Percentiles rank a stretch among this genome's conserved stretches.
phyloP scores from a whole-genome alignment of 2,113 vertebrate genomes.

The Vulpes lagopus region DNA sequence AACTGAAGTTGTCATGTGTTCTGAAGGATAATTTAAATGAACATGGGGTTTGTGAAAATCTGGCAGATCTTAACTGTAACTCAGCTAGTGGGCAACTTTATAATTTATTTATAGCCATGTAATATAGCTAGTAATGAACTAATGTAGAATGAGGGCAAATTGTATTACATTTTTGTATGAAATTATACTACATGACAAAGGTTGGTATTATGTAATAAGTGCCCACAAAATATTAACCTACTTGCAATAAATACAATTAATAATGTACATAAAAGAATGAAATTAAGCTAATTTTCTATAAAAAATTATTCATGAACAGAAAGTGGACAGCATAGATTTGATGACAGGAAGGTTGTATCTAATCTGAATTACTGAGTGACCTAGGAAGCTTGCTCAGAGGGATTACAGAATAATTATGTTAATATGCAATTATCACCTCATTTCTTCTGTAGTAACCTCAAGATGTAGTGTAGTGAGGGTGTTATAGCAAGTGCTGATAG shows the following conservation, averaged over 20 bases:
- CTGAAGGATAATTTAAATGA: constrained; percentile 71
- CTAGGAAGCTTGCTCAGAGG: constrained; percentile 91
- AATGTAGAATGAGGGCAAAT: constrained; percentile 55
- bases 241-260: constrained; percentile 87
- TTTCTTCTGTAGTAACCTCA: constrained; percentile 94
- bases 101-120: constrained; percentile 61
- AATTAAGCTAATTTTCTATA: constrained; percentile 85
- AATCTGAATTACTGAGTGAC: constrained; percentile 92
- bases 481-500: constrained; percentile 94
- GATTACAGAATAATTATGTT: constrained; percentile 96
- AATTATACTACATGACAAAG: constrained; percentile 66
- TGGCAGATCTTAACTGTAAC: constrained; percentile 71
- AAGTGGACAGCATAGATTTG: constrained; percentile 90
- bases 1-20: constrained; percentile 53
- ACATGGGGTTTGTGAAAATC: constrained; percentile 53
- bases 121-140: constrained; percentile 78
- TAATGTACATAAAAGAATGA: constrained; percentile 88
- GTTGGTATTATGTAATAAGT: constrained; percentile 82
- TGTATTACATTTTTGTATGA: constrained; percentile 74
- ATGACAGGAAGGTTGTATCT: constrained; percentile 89
- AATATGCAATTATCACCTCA: constrained; percentile 97
- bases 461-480: constrained; percentile 91
- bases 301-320: constrained; percentile 90
- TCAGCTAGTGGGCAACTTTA: constrained; percentile 65
- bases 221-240: constrained; percentile 82